Percentiles rank a stretch among this genome's conserved stretches.
These are phyloP conservation scores for Cyprinus carpio DNA, from an alignment of 2,113 vertebrate species.

Conservation along the genomic window DNA sequence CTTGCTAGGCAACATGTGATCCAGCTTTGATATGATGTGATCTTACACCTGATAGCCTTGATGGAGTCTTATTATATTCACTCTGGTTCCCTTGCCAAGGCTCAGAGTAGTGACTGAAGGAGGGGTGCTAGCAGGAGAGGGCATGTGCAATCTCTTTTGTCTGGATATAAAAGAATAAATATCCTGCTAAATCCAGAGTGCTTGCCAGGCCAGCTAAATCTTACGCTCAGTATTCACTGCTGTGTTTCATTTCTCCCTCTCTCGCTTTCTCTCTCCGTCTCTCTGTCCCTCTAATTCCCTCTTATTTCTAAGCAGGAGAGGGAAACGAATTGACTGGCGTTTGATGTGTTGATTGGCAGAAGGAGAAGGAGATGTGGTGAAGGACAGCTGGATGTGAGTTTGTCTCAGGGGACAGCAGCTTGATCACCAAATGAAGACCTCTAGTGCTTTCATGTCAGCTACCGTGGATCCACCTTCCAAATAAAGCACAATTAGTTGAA, in stretches of 20 bases:
- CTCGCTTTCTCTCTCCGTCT: constrained; percentile 76
- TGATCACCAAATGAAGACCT: constrained; percentile 98
- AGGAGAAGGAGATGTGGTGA: constrained; percentile 73
- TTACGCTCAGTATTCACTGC: constrained; percentile 79
- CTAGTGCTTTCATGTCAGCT: constrained; percentile 97
- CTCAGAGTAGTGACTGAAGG: constrained; percentile 37
- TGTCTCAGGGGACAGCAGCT: constrained; percentile 82
- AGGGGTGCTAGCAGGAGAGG: constrained; percentile 55
- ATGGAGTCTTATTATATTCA: constrained; percentile 67
- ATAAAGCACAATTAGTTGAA: constrained; percentile 90
- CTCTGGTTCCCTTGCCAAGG: constrained; percentile 61
- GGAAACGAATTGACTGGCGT: constrained; percentile 77
- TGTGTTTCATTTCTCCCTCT: constrained; percentile 62
- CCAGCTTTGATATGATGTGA: constrained; percentile 50
- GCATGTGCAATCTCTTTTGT: constrained; percentile 78
- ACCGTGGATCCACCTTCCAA: constrained; percentile 88
- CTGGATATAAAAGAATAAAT: constrained; percentile 82
- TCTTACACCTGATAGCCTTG: constrained; percentile 52
- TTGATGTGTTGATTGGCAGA: constrained; percentile 87
- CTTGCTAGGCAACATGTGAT: constrained; percentile 34
- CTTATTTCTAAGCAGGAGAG: constrained; percentile 54
- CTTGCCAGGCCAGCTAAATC: constrained; percentile 74
- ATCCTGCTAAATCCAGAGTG: constrained; percentile 75
- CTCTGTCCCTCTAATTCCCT: constrained; percentile 76
- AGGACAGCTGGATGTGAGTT: constrained; percentile 86